Base-by-base conservation (phyloP, 2,888 invertebrate species). In the Craniophora ligustri region DNA sequence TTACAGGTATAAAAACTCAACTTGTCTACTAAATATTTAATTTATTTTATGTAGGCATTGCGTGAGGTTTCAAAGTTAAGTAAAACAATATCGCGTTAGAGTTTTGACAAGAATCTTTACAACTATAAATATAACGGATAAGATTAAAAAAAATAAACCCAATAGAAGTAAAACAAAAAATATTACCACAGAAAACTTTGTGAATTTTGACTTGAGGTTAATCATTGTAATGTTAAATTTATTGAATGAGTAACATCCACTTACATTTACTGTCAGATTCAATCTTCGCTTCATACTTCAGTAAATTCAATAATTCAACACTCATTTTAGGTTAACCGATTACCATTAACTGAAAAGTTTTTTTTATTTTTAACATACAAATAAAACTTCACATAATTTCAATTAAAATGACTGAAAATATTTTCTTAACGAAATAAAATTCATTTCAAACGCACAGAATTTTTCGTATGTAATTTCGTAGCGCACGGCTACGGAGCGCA, bases 321-420 rank as follows among this genome's bases (percentile, higher is more conserved):
- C 86, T 89, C 91, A 91, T 91, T 85, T 86, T 91, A 80, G 49
- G 73, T 59, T 60, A 55, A 57, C 57, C 56, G 61, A 40, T 69
- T 68, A 64, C 31, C 48, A 68, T 62, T 18, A 50, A 68, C 36
- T 67, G 58, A 51, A 59, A 64, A 68, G 58, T 71, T 68, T 39
- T 71, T 68, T 39, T 51, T 57, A 56, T 50, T 65, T 34, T 15
- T 30, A 36, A 45, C 15, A 36, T 65, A 54, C 15, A 11, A 50
- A 45, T 32, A 35, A 53, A 69, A 67, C 63, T 60, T 60, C 67
- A 68, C 73, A 56, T 15, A 42, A 67, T 40, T 45, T 46, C 21
- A n/a, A 0, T 42, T 15, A 5, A 19, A 26, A 47, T 23, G 15
- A 7, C 5, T 3, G 13, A 55, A 57, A 19, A 15, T 34, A 19